phyloP scores from a whole-genome alignment of 2,113 vertebrate species.

The Tympanuchus pallidicinctus region DNA sequence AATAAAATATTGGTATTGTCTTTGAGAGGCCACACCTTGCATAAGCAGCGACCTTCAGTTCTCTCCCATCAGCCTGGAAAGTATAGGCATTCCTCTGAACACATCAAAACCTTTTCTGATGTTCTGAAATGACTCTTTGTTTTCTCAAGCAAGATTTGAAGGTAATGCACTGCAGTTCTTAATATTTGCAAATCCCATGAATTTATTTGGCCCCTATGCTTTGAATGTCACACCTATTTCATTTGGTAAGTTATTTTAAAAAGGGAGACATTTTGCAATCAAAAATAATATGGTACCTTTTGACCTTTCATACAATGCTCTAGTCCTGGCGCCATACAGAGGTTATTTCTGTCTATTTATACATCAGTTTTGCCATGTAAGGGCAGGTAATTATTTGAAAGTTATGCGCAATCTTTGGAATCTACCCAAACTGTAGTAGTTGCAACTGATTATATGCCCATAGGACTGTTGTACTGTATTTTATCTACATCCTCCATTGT shows the following conservation, averaged over 20 bases:
- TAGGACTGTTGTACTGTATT: background rate
- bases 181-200: accelerated
- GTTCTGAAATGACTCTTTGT: background rate
- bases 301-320: background rate
- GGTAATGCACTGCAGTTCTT: background rate
- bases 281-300: background rate
- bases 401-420: background rate
- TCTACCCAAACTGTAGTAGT: background rate
- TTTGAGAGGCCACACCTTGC: background rate
- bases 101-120: background rate
- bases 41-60: slow-evolving; percentile 1
- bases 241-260: background rate
- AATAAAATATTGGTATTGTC: background rate
- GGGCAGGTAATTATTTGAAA: slow-evolving; percentile 13
- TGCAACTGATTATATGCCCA: background rate
- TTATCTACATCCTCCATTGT: background rate
- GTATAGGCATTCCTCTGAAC: background rate
- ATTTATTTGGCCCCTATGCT: background rate
- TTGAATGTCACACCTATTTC: background rate
- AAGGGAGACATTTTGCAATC: background rate
- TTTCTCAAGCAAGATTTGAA: background rate
- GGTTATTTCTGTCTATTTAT: background rate
- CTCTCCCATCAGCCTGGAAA: background rate
- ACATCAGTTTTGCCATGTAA: background rate
- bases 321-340: background rate